A percentile compares a stretch with the other conserved stretches of the same genome.
phyloP scores from a whole-genome alignment of 2,797 vertebrate genomes.

The Spatula clypeata region DNA sequence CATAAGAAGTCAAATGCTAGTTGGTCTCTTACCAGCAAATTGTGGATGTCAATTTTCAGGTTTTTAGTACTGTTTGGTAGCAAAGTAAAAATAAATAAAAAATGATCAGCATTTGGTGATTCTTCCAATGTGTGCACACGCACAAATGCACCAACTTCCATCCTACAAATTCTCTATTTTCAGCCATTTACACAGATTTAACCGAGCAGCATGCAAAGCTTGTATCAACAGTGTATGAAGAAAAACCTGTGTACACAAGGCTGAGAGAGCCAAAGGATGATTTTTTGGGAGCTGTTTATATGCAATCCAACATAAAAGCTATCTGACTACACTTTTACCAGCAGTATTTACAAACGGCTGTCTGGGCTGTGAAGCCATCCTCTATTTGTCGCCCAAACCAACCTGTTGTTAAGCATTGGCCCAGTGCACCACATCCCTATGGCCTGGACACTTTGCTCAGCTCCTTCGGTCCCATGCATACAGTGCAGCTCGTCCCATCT shows the following conservation, averaged over 20 bases:
- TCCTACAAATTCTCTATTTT: not conserved
- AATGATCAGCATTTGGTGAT: not conserved
- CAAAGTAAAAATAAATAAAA: too few species aligned
- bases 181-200: not conserved
- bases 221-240: not conserved
- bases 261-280: not conserved
- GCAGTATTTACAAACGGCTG: not conserved
- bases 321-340: not conserved
- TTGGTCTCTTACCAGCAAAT: not conserved
- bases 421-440: not conserved
- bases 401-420: not conserved
- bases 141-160: not conserved
- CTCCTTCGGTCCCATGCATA: not conserved
- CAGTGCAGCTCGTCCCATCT: accelerated
- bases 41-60: not conserved
- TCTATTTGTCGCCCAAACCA: not conserved
- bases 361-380: not conserved
- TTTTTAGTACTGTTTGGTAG: too few species aligned
- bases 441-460: accelerated
- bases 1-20: not conserved
- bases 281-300: not conserved
- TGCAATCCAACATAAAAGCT: not conserved
- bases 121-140: not conserved
- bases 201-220: not conserved
- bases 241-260: not conserved